Evolutionary conservation across 2,797 vertebrate genomes (phyloP).

Genomic region (Phylloscopus collybita): DNA sequence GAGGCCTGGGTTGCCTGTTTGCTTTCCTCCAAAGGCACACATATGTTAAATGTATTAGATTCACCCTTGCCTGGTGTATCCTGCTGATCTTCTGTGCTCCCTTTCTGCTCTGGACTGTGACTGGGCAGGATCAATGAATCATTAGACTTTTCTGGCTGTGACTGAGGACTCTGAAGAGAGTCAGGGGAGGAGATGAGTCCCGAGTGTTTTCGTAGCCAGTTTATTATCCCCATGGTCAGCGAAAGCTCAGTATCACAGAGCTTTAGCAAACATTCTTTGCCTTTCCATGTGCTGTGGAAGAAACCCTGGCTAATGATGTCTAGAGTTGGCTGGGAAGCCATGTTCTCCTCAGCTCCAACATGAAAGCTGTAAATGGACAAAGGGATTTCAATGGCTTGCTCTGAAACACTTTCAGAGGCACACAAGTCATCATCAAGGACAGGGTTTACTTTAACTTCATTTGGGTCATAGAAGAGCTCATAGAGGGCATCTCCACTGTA

Average conservation of each 20-base stretch:
- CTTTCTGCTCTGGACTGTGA: not conserved
- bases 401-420: conserved; percentile 77
- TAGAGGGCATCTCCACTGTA: conserved; percentile 88
- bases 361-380: conserved; percentile 88
- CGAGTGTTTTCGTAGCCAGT: conserved; percentile 79
- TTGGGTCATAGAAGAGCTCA: conserved; percentile 84
- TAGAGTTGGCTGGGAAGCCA: conserved; percentile 78
- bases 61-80: not conserved
- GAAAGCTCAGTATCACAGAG: conserved; percentile 87
- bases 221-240: conserved; percentile 86
- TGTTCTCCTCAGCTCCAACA: conserved; percentile 85
- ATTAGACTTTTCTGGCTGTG: not conserved
- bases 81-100: not conserved
- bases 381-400: conserved; percentile 78
- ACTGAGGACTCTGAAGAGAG: conserved; percentile 13
- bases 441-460: conserved; percentile 71
- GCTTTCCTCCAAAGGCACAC: not conserved
- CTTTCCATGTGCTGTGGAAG: conserved; percentile 85
- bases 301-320: conserved; percentile 82
- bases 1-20: not conserved
- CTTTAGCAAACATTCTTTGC: conserved; percentile 86
- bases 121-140: not conserved
- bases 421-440: conserved; percentile 78
- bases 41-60: not conserved
- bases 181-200: conserved; percentile 40